Evolutionary conservation across 2,797 vertebrate species (phyloP), one percentile per base, ranked within the genome.

Genomic region (Huso huso): DNA sequence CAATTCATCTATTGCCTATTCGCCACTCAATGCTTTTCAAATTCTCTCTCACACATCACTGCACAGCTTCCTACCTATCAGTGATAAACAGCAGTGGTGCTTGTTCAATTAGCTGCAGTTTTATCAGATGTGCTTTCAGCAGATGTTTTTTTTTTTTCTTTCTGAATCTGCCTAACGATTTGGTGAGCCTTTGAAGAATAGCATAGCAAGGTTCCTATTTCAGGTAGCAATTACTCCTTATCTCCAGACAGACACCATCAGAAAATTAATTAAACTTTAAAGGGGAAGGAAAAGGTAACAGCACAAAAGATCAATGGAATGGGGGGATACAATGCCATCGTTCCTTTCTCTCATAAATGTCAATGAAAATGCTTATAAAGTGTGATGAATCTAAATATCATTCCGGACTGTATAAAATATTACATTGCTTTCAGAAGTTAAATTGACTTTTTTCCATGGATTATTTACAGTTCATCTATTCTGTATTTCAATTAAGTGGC

Each of bases 51-150:
- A 5, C 37, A 37, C 37, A 37, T 37, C 37, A 37, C 37, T 37
- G 37, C 37, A 37, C 37, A 37, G 37, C 37, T 37, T 37, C 37
- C 5, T 37, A 37, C 37, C 37, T 37, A 15, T 37, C 37, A n/a
- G 55, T 58, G 55, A 58, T 58, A 58, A 58, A 58, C 55, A 12
- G 55, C 55, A 58, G 6, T 58, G 55, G 10, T 58, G 15, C 55
- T 12, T 58, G 55, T 58, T 58, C 15, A 58, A 58, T 58, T 58
- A 58, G 55, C 15, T 58, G 55, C 15, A 58, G 55, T 58, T 55
- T 55, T 58, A 58, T 58, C 55, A 58, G 11, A 58, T 58, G 55
- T 15, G 11, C 55, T 58, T 11, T 12, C 6, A 58, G 4, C 37
- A 37, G 37, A 37, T 37, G 37, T 37, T 37, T 37, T 37, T 37